Evolutionary conservation across 1,140 invertebrate species (phyloP).

Genomic region (Daktulosphaira vitifoliae): DNA sequence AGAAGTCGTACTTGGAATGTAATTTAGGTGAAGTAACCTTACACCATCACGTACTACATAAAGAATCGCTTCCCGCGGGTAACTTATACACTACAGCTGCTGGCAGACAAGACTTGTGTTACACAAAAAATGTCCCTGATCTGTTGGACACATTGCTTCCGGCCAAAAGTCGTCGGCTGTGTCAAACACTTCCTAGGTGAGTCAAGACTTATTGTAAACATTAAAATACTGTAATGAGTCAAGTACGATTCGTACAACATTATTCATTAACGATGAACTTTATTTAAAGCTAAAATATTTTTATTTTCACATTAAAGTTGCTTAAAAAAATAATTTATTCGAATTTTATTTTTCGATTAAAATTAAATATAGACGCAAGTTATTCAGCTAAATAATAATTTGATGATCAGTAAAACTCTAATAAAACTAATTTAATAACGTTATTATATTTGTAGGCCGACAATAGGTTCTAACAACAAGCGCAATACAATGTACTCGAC

Average conservation of each 20-base stretch:
- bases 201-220: no score
- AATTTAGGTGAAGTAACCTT: slow-evolving; percentile 45
- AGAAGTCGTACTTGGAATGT: slow-evolving; percentile 22
- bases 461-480: slow-evolving; percentile 36
- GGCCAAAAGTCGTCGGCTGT: slow-evolving; percentile 40
- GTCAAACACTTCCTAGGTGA: slow-evolving; percentile 26
- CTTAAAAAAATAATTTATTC: no score
- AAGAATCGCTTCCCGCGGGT: slow-evolving; percentile 41
- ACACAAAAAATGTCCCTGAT: slow-evolving; percentile 51
- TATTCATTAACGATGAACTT: no score
- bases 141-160: slow-evolving; percentile 47
- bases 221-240: no score
- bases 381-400: no score
- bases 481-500: slow-evolving; percentile 35
- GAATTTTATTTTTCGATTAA: no score
- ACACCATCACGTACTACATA: slow-evolving; percentile 45
- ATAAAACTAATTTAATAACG: no score
- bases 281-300: no score
- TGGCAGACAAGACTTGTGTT: slow-evolving; percentile 7
- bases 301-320: no score
- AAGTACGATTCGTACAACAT: no score
- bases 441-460: slow-evolving; percentile 1
- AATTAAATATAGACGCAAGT: no score
- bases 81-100: slow-evolving; percentile 49
- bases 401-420: no score